Conservation (phyloP, 2,797 vertebrate genomes). For the Chloroceryle amazona region DNA sequence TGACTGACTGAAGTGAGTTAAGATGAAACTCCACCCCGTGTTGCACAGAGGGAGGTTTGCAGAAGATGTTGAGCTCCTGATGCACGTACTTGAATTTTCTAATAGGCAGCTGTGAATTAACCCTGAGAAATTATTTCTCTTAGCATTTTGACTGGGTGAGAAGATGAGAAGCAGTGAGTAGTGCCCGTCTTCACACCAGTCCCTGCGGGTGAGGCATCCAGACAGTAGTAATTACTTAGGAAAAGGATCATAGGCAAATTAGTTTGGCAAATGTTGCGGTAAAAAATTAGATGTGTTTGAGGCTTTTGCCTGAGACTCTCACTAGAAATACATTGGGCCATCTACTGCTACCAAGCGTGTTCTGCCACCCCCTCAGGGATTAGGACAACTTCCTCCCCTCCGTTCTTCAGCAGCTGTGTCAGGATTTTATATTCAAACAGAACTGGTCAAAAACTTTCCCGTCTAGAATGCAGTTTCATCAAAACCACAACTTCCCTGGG, state of each 20-base stretch:
- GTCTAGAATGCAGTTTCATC: not conserved
- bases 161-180: not conserved
- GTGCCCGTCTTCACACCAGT: not conserved
- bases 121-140: not conserved
- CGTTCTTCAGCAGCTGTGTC: not conserved
- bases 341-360: not conserved
- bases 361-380: not conserved
- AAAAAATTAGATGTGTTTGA: not conserved
- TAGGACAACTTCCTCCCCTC: not conserved
- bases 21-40: not conserved
- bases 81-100: not conserved
- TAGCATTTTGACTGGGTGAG: not conserved
- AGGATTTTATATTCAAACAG: constrained; percentile 9
- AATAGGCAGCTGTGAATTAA: not conserved
- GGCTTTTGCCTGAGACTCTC: not conserved
- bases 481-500: not conserved
- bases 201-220: rapidly evolving
- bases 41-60: not conserved
- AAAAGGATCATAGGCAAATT: not conserved
- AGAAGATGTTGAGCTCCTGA: not conserved
- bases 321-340: not conserved
- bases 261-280: not conserved
- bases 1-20: not conserved
- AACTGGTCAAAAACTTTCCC: not conserved
- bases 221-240: not conserved